These are phyloP conservation scores for Atta colombica DNA, from an alignment of 1,140 invertebrate genomes.

Conservation along the genomic window DNA sequence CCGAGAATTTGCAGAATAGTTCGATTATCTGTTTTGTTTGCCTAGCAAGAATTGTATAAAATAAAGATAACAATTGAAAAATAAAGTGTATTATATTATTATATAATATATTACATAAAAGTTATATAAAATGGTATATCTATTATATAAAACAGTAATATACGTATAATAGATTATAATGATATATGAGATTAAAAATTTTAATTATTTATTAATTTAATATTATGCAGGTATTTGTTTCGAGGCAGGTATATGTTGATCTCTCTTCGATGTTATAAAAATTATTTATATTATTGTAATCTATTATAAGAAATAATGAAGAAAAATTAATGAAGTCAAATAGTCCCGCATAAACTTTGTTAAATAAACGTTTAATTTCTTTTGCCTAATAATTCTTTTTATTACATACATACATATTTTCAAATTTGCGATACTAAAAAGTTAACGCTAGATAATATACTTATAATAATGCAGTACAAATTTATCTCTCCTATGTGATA, in stretches of 20 bases:
- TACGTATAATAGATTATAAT: not conserved
- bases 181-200: not conserved
- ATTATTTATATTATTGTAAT: not conserved
- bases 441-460: not conserved
- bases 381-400: not conserved
- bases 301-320: not conserved
- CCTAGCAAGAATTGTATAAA: not conserved
- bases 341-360: not conserved
- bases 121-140: not conserved
- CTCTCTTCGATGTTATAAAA: not conserved
- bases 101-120: not conserved
- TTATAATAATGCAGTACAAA: not conserved
- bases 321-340: not conserved
- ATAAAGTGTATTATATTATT: not conserved
- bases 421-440: not conserved
- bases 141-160: no score
- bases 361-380: not conserved
- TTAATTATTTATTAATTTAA: not conserved
- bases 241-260: no score
- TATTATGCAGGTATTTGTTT: not conserved
- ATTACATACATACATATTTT: not conserved
- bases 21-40: not conserved
- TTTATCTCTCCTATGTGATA: not conserved
- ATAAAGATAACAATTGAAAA: not conserved
- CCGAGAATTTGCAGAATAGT: not conserved